Percentiles rank a stretch among this genome's conserved stretches.
phyloP scores from a whole-genome alignment of 2,113 vertebrate genomes.

The Neotoma lepida region DNA sequence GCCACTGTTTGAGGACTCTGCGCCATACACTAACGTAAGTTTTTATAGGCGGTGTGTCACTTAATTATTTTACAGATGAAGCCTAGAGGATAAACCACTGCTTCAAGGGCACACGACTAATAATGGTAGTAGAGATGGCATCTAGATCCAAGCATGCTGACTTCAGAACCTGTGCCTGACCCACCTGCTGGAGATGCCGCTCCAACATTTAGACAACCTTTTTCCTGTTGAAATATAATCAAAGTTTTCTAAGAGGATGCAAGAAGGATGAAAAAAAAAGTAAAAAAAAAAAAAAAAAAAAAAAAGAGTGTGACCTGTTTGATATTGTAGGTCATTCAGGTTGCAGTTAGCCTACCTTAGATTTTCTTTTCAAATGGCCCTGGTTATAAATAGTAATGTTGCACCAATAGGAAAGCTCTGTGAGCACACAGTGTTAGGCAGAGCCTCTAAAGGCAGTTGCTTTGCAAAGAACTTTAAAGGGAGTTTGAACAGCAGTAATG shows the following conservation, averaged over 20 bases:
- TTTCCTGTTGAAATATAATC: constrained; percentile 64
- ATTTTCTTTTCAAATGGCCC: constrained; percentile 62
- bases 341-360: constrained; percentile 55
- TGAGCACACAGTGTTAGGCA: background rate
- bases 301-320: constrained; percentile 44
- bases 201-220: background rate
- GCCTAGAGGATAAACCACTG: constrained; percentile 28
- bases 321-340: constrained; percentile 51
- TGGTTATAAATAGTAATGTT: constrained; percentile 70
- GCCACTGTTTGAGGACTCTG: constrained; percentile 42
- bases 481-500: background rate
- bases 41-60: constrained; percentile 37
- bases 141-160: background rate
- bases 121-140: background rate
- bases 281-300: background rate
- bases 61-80: constrained; percentile 59
- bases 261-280: background rate
- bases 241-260: constrained; percentile 64
- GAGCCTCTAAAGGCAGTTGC: constrained; percentile 54
- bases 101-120: constrained; percentile 19
- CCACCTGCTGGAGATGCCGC: background rate
- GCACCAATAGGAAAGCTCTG: constrained; percentile 39
- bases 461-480: constrained; percentile 72
- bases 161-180: background rate
- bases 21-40: background rate